Evolutionary conservation across 37 sponge, comb jelly and placozoan genomes (phyloP).

Genomic region (Eunapius fragilis): DNA sequence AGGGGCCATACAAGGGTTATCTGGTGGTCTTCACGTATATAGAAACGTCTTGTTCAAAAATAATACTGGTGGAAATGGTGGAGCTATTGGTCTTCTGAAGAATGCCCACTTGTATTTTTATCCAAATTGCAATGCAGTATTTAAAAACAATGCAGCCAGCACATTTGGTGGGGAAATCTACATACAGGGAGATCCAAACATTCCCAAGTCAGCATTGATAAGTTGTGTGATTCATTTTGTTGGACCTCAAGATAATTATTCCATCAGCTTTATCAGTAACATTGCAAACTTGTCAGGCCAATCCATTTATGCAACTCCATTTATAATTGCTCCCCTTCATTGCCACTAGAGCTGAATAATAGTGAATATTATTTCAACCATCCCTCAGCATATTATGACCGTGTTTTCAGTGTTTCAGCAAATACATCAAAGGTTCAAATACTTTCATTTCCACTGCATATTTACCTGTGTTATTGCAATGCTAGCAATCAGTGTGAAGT

Average conservation of each 20-base stretch:
- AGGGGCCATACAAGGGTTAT: constrained; percentile 5
- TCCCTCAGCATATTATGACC: too few relatives aligned
- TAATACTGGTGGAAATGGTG: constrained; percentile 26
- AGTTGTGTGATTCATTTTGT: neutral
- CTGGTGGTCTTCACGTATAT: constrained; percentile 7
- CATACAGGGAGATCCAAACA: constrained; percentile 14
- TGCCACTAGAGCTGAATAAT: too few relatives aligned
- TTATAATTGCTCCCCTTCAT: constrained; percentile 22
- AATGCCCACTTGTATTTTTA: constrained; percentile 13
- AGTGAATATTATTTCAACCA: too few relatives aligned
- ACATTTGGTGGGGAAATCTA: constrained; percentile 37
- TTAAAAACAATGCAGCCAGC: constrained; percentile 2
- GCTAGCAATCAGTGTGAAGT: too few relatives aligned
- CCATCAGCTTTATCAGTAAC: constrained; percentile 26
- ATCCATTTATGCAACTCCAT: too few relatives aligned
- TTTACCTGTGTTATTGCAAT: too few relatives aligned
- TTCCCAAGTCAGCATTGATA: neutral
- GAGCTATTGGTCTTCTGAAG: constrained; percentile 23
- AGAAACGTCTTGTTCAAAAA: constrained; percentile 12
- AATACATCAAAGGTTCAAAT: too few relatives aligned
- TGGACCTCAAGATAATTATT: neutral
- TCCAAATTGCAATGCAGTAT: too few relatives aligned
- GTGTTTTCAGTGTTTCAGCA: too few relatives aligned
- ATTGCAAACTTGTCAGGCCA: constrained; percentile 13
- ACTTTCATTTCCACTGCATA: too few relatives aligned